phyloP scores from a whole-genome alignment of 2,888 invertebrate species.

The Cheilosia grossa region DNA sequence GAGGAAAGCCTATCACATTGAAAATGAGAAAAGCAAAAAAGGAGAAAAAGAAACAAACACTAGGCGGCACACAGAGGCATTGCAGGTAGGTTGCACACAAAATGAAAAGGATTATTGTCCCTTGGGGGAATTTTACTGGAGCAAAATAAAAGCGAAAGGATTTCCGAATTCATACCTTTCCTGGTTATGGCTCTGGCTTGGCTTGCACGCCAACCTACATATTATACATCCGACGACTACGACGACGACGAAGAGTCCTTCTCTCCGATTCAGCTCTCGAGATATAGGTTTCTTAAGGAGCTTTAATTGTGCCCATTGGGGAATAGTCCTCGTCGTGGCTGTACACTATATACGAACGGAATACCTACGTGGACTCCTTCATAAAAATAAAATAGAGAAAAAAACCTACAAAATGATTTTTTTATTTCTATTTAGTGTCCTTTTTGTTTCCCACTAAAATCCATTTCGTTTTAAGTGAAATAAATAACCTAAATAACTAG shows the following conservation, averaged over 20 bases:
- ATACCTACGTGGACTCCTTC: conserved; percentile 41
- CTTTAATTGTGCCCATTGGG: conserved; percentile 74
- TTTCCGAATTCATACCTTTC: conserved; percentile 74
- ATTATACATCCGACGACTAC: conserved; percentile 56
- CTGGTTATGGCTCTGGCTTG: conserved; percentile 48
- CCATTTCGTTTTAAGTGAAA: conserved; percentile 74
- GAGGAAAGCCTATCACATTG: conserved; percentile 42
- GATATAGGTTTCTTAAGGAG: conserved; percentile 73
- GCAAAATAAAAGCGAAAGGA: conserved; percentile 74
- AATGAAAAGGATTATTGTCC: conserved; percentile 74
- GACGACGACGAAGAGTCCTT: conserved; percentile 37
- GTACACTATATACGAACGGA: conserved; percentile 3
- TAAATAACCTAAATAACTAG: conserved; percentile 74
- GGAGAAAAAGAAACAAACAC: conserved; percentile 1
- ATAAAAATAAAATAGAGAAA: conserved; percentile 32
- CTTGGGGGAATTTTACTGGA: conserved; percentile 72
- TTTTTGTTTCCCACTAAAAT: conserved; percentile 72
- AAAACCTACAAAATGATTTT: conserved; percentile 57
- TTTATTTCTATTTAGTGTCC: conserved; percentile 71
- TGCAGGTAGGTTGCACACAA: conserved; percentile 72
- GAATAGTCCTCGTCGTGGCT: conserved; percentile 41
- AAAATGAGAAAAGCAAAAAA: conserved; percentile 2
- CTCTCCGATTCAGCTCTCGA: conserved; percentile 40
- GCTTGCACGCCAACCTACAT: conserved; percentile 62
- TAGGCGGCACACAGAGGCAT: conserved; percentile 34